Evolutionary conservation across 2,113 vertebrate genomes (phyloP), one percentile per base, ranked within the genome.

Genomic region (Monopterus albus): DNA sequence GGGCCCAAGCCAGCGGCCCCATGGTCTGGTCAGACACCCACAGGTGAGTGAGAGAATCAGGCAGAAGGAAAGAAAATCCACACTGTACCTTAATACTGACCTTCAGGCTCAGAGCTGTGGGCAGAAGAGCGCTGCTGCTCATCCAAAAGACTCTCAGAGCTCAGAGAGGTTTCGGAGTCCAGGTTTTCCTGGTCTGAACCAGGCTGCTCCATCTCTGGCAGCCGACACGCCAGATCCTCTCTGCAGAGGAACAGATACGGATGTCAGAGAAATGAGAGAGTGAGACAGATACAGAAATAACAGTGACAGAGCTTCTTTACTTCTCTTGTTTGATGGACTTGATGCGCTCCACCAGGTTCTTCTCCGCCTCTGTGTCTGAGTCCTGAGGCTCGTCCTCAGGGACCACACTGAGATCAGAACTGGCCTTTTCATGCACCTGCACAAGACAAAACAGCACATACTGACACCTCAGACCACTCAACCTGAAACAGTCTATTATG

Each of bases 241-340:
- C 98, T 99, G 77, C 0, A 21, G 0, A 45, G 7, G 40, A 10
- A 55, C 13, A 45, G 31, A 42, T 2, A 28, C 57, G 14, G 7
- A 40, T 17, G 5, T 50, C 12, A 67, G 38, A 47, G 5, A 25
- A 17, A 0, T 29, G 7, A 55, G 33, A 45, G 31, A 0, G 2
- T 12, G n/a, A 4, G 51, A 23, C 1, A 3, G 40, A 23, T 0
- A 38, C 1, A 60, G 18, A 39, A 4, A 12, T 1, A 21, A 13
- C 1, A n/a, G 23, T 1, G 8, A 39, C 26, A 25, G 35, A 12
- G 1, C 15, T 3, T 59, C 11, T 92, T 94, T 90, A 97, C 98
- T 98, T 99, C 58, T 99, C 96, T 82, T 98, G 95, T 78, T 98
- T 98, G 87, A 99, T 97, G 14, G 95, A 98, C 88, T 97, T 95